Conservation (phyloP, 2,113 vertebrate genomes). For the Oceanodroma tethys region DNA sequence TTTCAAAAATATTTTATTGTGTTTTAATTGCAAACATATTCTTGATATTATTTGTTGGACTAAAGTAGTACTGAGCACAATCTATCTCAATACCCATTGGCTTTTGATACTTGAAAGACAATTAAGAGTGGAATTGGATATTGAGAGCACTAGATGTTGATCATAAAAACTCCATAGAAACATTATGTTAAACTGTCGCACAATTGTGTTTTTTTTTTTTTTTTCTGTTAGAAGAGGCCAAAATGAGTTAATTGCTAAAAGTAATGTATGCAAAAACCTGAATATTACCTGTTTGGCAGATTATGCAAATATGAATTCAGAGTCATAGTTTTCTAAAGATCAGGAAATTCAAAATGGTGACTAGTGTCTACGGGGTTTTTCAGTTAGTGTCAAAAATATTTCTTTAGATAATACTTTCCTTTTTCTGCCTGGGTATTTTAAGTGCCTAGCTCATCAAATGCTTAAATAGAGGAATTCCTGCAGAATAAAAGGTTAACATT, state of each 20-base stretch:
- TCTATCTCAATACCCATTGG: neutral
- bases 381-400: neutral
- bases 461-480: neutral
- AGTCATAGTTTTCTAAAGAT: neutral
- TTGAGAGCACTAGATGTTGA: neutral
- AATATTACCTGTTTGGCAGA: neutral
- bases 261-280: neutral
- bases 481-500: neutral
- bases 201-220: neutral
- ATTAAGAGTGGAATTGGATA: neutral
- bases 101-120: neutral
- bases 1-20: neutral
- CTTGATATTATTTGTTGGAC: neutral
- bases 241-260: neutral
- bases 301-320: neutral
- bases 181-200: neutral
- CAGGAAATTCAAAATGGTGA: neutral
- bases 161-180: neutral
- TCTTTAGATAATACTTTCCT: neutral
- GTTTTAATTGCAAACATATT: neutral
- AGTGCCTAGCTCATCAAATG: neutral
- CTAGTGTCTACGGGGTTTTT: neutral
- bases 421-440: neutral
- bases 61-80: neutral
- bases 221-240: neutral